Conservation (phyloP, 2,113 vertebrate species). For the Chaetodon trifascialis region DNA sequence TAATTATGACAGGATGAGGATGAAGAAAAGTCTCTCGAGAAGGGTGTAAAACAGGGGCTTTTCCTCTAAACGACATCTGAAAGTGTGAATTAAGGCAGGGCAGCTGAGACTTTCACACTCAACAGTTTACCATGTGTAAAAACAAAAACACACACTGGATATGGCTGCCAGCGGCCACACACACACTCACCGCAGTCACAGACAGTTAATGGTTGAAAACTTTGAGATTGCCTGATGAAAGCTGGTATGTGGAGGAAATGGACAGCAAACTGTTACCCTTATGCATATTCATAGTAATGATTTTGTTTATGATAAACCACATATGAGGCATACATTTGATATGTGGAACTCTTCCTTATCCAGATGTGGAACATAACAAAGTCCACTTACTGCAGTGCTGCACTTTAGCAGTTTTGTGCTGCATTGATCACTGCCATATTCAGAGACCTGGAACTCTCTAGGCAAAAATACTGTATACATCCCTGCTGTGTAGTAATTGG, state of each 20-base stretch:
- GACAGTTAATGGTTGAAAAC: neutral
- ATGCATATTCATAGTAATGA: conserved; percentile 10
- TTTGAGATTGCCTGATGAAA: conserved; percentile 10
- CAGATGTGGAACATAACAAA: conserved; percentile 18
- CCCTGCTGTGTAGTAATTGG: no score
- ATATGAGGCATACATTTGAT: neutral
- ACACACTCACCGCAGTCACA: conserved; percentile 10
- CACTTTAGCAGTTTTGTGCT: no score
- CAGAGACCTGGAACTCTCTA: no score
- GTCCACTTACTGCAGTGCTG: no score
- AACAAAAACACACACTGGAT: conserved; percentile 50
- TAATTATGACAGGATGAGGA: neutral
- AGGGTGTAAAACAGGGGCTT: conserved; percentile 2
- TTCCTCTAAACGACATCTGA: conserved; percentile 31
- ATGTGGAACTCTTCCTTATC: neutral
- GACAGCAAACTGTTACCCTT: neutral
- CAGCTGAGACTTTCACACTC: conserved; percentile 50
- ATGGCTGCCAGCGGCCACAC: conserved; percentile 17
- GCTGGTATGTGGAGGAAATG: neutral
- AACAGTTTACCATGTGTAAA: conserved; percentile 59
- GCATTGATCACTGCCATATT: no score
- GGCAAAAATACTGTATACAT: neutral
- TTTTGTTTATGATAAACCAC: neutral
- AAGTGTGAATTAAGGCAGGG: conserved; percentile 54
- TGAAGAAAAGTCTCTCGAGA: conserved; percentile 1